Percentiles rank a stretch among this genome's conserved stretches.
These are phyloP conservation scores for Chiroxiphia lanceolata DNA, from an alignment of 2,797 vertebrate genomes.

Conservation along the genomic window DNA sequence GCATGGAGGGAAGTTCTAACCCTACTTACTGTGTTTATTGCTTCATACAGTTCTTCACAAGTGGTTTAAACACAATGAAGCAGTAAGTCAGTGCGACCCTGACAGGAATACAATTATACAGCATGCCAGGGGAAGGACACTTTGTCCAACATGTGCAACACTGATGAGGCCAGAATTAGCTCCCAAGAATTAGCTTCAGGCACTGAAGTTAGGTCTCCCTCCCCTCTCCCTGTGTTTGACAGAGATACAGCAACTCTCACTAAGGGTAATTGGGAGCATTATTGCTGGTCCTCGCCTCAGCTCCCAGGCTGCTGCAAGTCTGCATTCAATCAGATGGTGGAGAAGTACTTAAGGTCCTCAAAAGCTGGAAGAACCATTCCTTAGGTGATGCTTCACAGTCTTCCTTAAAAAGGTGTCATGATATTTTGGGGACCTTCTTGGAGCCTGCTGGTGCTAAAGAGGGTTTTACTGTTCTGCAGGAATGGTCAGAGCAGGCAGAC, in stretches of 20 bases:
- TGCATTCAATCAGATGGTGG: not conserved
- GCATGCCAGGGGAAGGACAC: not conserved
- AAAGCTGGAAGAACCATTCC: not conserved
- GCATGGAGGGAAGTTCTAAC: not conserved
- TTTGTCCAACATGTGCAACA: not conserved
- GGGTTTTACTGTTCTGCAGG: not conserved
- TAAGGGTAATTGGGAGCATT: fast-evolving
- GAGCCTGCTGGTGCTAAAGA: not conserved
- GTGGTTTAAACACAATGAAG: not conserved
- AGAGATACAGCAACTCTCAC: not conserved
- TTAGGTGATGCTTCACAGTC: not conserved
- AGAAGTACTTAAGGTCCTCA: not conserved
- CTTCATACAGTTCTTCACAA: not conserved
- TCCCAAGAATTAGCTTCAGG: not conserved
- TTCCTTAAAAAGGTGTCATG: not conserved
- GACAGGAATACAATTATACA: fast-evolving
- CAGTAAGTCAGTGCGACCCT: not conserved
- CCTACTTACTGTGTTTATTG: not conserved
- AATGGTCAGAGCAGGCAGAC: not conserved
- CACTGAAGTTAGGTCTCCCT: not conserved
- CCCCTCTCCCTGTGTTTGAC: not conserved
- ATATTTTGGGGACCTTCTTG: not conserved
- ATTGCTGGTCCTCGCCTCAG: not conserved
- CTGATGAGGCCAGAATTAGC: not conserved
- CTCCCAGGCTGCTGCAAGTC: not conserved